Percentiles rank a stretch among this genome's conserved stretches.
These are phyloP conservation scores for Tetropium fuscum DNA, from an alignment of 2,888 invertebrate genomes.

Conservation along the genomic window DNA sequence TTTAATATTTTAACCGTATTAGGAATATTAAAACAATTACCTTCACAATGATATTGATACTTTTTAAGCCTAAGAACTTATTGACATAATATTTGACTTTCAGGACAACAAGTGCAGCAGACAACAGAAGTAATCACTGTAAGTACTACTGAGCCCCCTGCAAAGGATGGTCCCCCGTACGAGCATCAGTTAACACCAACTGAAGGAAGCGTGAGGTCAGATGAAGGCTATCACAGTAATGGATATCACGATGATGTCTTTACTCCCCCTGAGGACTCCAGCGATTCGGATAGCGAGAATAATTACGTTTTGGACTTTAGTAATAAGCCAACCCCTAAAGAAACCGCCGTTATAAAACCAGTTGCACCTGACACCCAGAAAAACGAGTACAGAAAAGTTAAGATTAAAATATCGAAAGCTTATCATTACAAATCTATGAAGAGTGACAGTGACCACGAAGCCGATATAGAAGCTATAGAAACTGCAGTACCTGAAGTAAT, in stretches of 20 bases:
- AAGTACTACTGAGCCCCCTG: conserved; percentile 60
- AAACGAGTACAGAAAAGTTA: conserved; percentile 93
- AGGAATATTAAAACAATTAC: too few species aligned
- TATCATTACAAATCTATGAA: conserved; percentile 72
- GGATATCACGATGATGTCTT: conserved; percentile 91
- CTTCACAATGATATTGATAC: too few species aligned
- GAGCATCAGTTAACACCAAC: conserved; percentile 86
- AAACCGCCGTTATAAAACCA: conserved; percentile 71
- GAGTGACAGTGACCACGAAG: conserved; percentile 72
- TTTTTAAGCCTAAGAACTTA: too few species aligned
- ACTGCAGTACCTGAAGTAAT: conserved; percentile 67
- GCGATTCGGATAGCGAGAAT: conserved; percentile 87
- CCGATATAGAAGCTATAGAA: conserved; percentile 67
- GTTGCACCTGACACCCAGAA: conserved; percentile 72
- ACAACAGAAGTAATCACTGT: conserved; percentile 64
- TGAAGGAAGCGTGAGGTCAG: conserved; percentile 89
- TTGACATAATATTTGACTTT: conserved; percentile 14
- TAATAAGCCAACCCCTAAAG: conserved; percentile 68
- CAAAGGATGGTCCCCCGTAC: conserved; percentile 67
- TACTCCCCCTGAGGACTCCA: conserved; percentile 91
- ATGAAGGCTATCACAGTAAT: conserved; percentile 94
- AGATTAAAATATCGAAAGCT: conserved; percentile 93
- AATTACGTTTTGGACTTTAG: conserved; percentile 92
- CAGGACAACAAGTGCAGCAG: conserved; percentile 70
- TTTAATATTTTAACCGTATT: too few species aligned